These are phyloP conservation scores for Callinectes sapidus DNA, from an alignment of 2,888 invertebrate species.

Conservation along the genomic window DNA sequence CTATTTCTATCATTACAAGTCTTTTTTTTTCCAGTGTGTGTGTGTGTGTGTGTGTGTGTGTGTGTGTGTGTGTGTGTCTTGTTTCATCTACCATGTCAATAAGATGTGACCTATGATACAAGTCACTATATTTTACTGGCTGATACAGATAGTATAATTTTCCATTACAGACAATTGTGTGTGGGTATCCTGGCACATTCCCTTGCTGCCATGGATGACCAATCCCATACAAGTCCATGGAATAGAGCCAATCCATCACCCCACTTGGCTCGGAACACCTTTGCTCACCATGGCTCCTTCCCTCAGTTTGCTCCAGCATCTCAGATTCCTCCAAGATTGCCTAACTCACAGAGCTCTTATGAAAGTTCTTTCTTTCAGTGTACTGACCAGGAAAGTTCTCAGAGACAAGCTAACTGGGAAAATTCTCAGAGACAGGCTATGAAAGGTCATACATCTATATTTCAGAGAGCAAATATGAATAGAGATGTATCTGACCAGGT, in stretches of 20 bases:
- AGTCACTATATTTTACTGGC: neutral
- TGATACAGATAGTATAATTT: neutral
- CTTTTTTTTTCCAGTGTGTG: too few relatives aligned
- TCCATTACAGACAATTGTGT: neutral
- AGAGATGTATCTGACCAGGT: neutral
- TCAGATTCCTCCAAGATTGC: neutral
- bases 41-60: too few relatives aligned
- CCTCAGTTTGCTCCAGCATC: neutral
- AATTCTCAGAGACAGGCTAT: neutral
- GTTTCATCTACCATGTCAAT: too few relatives aligned
- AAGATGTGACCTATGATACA: too few relatives aligned
- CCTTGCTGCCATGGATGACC: neutral
- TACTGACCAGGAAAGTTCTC: neutral
- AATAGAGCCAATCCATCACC: neutral
- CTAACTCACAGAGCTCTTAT: neutral
- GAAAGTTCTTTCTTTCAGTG: neutral
- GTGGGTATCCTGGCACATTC: neutral
- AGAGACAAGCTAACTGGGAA: neutral
- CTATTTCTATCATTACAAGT: too few relatives aligned
- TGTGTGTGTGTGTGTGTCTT: too few relatives aligned
- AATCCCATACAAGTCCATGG: neutral
- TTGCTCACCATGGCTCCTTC: neutral
- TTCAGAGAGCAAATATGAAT: neutral
- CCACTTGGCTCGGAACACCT: neutral
- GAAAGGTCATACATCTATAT: neutral